These are phyloP conservation scores for Drosophila paulistorum DNA, from an alignment of 1,140 invertebrate genomes.

Conservation along the genomic window DNA sequence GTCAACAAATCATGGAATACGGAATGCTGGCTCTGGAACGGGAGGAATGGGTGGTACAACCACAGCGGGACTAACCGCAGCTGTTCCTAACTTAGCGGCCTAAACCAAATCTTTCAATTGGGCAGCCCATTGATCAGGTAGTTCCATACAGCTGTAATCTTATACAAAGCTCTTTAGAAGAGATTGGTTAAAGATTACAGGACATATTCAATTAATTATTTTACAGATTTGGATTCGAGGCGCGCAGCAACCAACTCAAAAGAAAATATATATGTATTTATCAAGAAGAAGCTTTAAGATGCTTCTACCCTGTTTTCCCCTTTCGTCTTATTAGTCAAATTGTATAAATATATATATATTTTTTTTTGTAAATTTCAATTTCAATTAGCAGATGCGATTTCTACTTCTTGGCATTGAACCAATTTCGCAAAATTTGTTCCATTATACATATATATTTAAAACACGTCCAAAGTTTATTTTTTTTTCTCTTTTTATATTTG, in stretches of 20 bases:
- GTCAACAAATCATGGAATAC: conserved; percentile 2
- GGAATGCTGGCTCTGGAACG: not conserved
- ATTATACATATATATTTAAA: conserved; percentile 24
- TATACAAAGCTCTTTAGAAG: no score
- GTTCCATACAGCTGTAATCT: no score
- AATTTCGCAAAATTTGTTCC: not conserved
- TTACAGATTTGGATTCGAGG: not conserved
- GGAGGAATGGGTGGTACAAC: not conserved
- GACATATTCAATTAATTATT: not conserved
- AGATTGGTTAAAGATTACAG: no score
- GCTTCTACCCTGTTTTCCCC: no score
- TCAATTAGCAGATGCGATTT: conserved; percentile 8
- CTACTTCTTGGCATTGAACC: conserved; percentile 29
- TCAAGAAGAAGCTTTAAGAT: no score
- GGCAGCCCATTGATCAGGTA: not conserved
- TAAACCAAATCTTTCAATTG: not conserved
- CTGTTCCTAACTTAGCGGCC: conserved; percentile 2
- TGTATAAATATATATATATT: conserved; percentile 1
- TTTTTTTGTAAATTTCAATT: conserved; percentile 47
- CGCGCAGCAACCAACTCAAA: not conserved
- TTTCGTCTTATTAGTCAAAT: no score
- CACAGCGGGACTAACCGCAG: not conserved
- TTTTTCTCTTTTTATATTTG: conserved; percentile 42
- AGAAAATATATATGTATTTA: not conserved
- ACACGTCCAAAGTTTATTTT: conserved; percentile 35